Conservation (phyloP, 2,888 invertebrate species). For the Linnaemya tessellans region DNA sequence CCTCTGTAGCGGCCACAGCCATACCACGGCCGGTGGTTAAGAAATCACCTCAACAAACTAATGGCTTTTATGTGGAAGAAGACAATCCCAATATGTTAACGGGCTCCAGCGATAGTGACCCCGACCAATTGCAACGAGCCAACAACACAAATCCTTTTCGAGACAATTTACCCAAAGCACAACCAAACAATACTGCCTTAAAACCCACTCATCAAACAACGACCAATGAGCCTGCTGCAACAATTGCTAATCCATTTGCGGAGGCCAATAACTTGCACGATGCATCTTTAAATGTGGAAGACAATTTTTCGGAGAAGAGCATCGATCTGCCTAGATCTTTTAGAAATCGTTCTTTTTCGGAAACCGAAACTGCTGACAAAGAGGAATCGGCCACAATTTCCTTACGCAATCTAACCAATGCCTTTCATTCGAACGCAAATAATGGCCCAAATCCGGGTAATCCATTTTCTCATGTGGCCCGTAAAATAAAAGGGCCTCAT, state of each 20-base stretch:
- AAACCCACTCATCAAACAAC: conserved; percentile 67
- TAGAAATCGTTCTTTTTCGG: conserved; percentile 79
- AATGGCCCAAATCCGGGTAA: conserved; percentile 75
- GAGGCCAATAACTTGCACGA: conserved; percentile 41
- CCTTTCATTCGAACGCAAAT: conserved; percentile 74
- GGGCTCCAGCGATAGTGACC: conserved; percentile 57
- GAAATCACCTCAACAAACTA: conserved; percentile 79
- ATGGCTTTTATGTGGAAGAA: conserved; percentile 74
- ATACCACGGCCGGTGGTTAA: conserved; percentile 82
- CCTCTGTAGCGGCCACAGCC: conserved; percentile 76
- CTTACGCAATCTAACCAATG: conserved; percentile 76
- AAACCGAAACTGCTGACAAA: conserved; percentile 77
- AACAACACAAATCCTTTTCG: conserved; percentile 81
- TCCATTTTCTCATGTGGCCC: conserved; percentile 79
- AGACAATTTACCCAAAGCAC: conserved; percentile 76
- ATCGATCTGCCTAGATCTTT: conserved; percentile 69
- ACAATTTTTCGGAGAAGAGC: conserved; percentile 44
- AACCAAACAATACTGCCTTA: conserved; percentile 75
- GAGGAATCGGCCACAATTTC: conserved; percentile 72
- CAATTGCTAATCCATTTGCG: conserved; percentile 57
- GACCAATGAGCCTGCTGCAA: conserved; percentile 58
- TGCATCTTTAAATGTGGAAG: conserved; percentile 27
- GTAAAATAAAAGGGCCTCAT: conserved; percentile 80
- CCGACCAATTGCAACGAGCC: conserved; percentile 58
- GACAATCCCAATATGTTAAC: conserved; percentile 61